Conservation (phyloP, 2,888 invertebrate genomes). For the Noctua pronuba region DNA sequence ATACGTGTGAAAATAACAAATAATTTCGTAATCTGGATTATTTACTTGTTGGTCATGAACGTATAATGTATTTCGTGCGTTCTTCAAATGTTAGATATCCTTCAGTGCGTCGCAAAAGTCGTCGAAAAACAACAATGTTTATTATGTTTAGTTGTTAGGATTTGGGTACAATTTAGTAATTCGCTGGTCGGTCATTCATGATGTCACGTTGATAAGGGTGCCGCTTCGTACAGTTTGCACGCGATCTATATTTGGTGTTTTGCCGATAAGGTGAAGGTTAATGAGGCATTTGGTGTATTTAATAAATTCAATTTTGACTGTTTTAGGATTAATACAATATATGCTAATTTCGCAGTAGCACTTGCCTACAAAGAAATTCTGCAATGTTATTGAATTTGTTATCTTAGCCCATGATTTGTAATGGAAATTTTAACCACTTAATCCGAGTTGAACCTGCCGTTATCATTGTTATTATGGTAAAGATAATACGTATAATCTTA, state of each 20-base stretch:
- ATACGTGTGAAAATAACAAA: slow-evolving; percentile 21
- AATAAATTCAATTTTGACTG: slow-evolving; percentile 37
- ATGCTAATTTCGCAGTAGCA: slow-evolving; percentile 1
- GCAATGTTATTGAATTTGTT: slow-evolving; percentile 38
- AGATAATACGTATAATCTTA: slow-evolving; percentile 76
- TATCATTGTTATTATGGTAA: slow-evolving; percentile 76
- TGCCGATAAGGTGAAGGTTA: slow-evolving; percentile 85
- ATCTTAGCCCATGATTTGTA: slow-evolving; percentile 72
- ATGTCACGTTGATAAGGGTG: slow-evolving; percentile 74
- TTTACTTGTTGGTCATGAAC: slow-evolving; percentile 11
- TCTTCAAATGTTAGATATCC: slow-evolving; percentile 25
- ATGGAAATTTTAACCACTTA: slow-evolving; percentile 79
- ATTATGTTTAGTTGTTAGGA: slow-evolving; percentile 35
- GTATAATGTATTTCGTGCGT: slow-evolving; percentile 23
- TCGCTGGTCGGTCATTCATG: slow-evolving; percentile 56
- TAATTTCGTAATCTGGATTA: slow-evolving; percentile 22
- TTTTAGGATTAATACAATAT: slow-evolving; percentile 12
- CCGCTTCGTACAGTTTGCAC: slow-evolving; percentile 69
- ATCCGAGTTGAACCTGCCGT: slow-evolving; percentile 70
- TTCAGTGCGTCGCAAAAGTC: slow-evolving; percentile 9
- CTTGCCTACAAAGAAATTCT: slow-evolving; percentile 34
- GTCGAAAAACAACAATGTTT: slow-evolving; percentile 41
- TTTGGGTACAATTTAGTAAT: slow-evolving; percentile 53
- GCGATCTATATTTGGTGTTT: slow-evolving; percentile 76
- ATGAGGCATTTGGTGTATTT: slow-evolving; percentile 67